A percentile compares a stretch with the other conserved stretches of the same genome.
phyloP scores from a whole-genome alignment of 2,113 vertebrate genomes.

The Protomyctophum bolini region DNA sequence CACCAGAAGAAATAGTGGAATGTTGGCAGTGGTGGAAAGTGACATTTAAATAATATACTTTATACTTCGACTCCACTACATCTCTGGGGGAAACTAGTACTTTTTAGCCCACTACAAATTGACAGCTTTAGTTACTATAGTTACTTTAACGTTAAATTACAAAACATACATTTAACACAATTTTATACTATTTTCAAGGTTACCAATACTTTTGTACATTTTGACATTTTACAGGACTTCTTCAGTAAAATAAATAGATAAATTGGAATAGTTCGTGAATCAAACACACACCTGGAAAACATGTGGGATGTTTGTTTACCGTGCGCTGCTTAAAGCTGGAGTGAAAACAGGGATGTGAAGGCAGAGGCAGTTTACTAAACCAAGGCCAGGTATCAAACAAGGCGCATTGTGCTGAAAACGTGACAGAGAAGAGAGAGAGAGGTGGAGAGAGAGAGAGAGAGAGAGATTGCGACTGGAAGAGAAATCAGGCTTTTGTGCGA shows the following conservation, averaged over 20 bases:
- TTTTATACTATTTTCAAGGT: too few species aligned
- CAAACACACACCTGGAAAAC: conserved; percentile 56
- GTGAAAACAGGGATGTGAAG: conserved; percentile 48
- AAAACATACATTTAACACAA: too few species aligned
- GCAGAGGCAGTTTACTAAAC: conserved; percentile 48
- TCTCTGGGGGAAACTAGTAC: too few species aligned
- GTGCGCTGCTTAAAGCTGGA: conserved; percentile 41
- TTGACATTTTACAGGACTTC: too few species aligned
- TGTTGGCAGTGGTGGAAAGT: too few species aligned
- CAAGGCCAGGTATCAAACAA: conserved; percentile 51
- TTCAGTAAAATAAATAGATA: background rate
- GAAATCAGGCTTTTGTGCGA: conserved; percentile 67
- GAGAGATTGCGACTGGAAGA: conserved; percentile 26
- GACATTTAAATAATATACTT: too few species aligned
- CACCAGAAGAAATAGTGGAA: too few species aligned
- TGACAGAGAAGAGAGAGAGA: conserved; percentile 42
- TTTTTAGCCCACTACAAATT: too few species aligned
- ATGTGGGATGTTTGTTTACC: background rate
- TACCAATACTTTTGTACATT: too few species aligned
- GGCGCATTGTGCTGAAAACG: conserved; percentile 55
- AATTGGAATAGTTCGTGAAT: background rate
- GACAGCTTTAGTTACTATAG: too few species aligned
- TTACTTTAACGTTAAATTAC: too few species aligned
- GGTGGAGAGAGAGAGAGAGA: conserved; percentile 40
- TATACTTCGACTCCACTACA: too few species aligned